A percentile compares a stretch with the other conserved stretches of the same genome.
These are phyloP conservation scores for Dysmachus trigonus DNA, from an alignment of 2,888 invertebrate species.

Conservation along the genomic window DNA sequence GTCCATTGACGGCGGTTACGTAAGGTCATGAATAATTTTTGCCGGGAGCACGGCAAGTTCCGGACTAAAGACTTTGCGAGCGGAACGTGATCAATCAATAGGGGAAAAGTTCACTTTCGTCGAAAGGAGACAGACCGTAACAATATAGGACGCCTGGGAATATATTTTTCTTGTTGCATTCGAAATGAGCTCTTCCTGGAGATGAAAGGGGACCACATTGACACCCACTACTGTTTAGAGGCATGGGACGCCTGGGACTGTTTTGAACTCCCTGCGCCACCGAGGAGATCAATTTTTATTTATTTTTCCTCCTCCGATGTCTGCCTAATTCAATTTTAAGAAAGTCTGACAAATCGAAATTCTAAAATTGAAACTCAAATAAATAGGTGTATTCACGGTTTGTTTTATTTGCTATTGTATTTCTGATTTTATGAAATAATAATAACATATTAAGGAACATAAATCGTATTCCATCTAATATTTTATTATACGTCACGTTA, in stretches of 20 bases:
- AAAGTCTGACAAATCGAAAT: too few species aligned
- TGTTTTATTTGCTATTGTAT: too few species aligned
- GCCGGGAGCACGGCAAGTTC: background rate
- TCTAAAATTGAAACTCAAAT: too few species aligned
- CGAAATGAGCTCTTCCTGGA: background rate
- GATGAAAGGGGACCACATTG: background rate
- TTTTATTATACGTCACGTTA: too few species aligned
- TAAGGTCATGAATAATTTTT: conserved; percentile 31
- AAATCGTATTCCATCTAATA: too few species aligned
- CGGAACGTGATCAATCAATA: conserved; percentile 12
- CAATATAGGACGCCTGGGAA: background rate
- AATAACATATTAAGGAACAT: too few species aligned
- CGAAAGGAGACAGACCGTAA: background rate
- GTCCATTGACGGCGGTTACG: background rate
- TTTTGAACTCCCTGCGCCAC: background rate
- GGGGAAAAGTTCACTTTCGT: background rate
- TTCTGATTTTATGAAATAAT: too few species aligned
- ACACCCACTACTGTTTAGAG: background rate
- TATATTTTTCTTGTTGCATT: background rate
- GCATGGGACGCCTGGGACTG: background rate
- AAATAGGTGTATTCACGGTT: too few species aligned
- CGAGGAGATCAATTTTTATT: background rate
- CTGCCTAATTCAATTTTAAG: background rate
- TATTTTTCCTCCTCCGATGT: background rate
- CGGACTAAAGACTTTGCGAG: background rate